Evolutionary conservation across 2,888 invertebrate genomes (phyloP).

Genomic region (Digitonthophagus gazella): DNA sequence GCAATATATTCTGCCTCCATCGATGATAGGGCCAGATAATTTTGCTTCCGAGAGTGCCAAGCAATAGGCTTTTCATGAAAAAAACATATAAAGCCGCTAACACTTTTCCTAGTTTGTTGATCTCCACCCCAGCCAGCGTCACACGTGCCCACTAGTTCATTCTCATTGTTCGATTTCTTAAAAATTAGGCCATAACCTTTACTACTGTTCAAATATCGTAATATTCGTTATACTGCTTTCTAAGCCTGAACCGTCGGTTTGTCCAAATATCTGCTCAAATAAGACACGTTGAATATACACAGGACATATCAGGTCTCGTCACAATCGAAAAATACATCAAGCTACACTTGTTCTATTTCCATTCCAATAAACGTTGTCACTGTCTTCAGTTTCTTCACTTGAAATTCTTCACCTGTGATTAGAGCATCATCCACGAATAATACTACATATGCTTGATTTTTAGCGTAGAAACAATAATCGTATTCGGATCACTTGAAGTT

Average conservation of each 20-base stretch:
- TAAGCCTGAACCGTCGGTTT: constrained; percentile 22
- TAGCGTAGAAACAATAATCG: no score
- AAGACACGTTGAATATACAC: constrained; percentile 28
- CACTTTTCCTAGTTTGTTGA: constrained; percentile 23
- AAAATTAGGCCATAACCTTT: constrained; percentile 23
- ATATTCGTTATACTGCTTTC: constrained; percentile 28
- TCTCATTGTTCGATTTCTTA: constrained; percentile 28
- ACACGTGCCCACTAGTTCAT: constrained; percentile 20
- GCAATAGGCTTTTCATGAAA: constrained; percentile 27
- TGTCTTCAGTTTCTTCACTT: no score
- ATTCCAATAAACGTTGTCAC: no score
- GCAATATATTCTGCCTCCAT: constrained; percentile 31
- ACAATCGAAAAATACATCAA: constrained; percentile 27
- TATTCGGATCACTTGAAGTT: no score
- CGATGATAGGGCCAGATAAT: constrained; percentile 30
- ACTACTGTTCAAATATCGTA: constrained; percentile 27
- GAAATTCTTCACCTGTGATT: no score
- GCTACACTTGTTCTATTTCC: no score
- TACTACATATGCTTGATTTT: no score
- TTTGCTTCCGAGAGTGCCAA: constrained; percentile 31
- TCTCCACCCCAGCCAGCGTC: constrained; percentile 32
- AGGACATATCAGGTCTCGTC: constrained; percentile 8
- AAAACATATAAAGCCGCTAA: constrained; percentile 28
- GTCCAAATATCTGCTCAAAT: constrained; percentile 17
- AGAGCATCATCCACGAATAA: no score